Evolutionary conservation across 2,797 vertebrate species (phyloP).

Genomic region (Pelodytes ibericus): DNA sequence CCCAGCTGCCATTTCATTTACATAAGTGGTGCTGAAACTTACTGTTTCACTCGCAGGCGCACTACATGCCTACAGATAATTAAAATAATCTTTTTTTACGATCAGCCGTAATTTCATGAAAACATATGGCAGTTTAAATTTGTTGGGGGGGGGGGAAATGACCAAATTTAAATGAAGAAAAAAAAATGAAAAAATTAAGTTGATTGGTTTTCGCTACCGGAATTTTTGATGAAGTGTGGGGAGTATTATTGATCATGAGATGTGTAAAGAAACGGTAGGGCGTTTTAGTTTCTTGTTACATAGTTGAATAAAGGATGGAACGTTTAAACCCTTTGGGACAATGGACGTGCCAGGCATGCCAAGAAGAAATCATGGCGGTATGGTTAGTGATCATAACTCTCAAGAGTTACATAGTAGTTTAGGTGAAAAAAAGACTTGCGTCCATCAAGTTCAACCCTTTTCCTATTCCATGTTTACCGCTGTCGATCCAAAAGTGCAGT

Average conservation of each 20-base stretch:
- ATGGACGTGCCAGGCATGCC: too few relatives aligned
- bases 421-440: too few relatives aligned
- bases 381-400: too few relatives aligned
- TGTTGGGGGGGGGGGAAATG: constrained; percentile 10
- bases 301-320: too few relatives aligned
- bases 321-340: too few relatives aligned
- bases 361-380: too few relatives aligned
- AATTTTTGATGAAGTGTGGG: neutral
- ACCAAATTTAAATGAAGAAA: constrained; percentile 23
- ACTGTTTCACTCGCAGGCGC: constrained; percentile 21
- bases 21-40: constrained; percentile 33
- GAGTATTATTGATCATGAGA: neutral
- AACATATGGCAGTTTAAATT: constrained; percentile 48
- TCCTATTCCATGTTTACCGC: too few relatives aligned
- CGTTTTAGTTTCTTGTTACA: too few relatives aligned
- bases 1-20: constrained; percentile 48
- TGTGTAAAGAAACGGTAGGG: too few relatives aligned
- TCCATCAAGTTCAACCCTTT: too few relatives aligned
- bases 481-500: too few relatives aligned
- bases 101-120: constrained; percentile 33
- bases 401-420: too few relatives aligned
- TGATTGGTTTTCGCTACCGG: neutral
- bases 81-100: constrained; percentile 50
- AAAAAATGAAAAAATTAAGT: neutral
- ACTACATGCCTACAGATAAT: constrained; percentile 45